Conservation (phyloP, 1,140 invertebrate genomes). For the Lepidurus packardi region DNA sequence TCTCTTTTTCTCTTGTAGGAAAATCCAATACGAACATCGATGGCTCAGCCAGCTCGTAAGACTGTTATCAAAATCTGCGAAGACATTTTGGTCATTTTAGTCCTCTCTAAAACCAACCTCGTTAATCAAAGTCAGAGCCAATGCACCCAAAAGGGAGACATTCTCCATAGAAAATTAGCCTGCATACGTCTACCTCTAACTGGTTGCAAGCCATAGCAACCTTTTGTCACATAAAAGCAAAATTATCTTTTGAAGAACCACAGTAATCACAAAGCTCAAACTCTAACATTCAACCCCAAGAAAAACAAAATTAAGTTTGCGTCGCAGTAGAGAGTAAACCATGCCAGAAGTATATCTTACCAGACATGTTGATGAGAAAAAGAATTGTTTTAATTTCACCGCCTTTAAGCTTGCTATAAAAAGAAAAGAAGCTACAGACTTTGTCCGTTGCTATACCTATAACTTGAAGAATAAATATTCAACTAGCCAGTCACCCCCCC, state of each 20-base stretch:
- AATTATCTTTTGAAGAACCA: background rate
- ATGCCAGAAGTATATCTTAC: too few relatives aligned
- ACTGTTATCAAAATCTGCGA: background rate
- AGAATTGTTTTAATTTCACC: too few relatives aligned
- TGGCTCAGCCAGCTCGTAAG: background rate
- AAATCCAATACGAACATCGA: background rate
- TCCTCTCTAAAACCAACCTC: background rate
- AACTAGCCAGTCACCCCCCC: too few relatives aligned
- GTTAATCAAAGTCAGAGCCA: background rate
- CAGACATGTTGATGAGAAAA: too few relatives aligned
- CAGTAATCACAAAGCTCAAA: too few relatives aligned
- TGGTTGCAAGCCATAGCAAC: background rate
- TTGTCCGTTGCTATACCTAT: too few relatives aligned
- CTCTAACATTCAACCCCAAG: too few relatives aligned
- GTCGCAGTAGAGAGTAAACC: too few relatives aligned
- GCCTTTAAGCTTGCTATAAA: too few relatives aligned
- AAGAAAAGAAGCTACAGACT: too few relatives aligned
- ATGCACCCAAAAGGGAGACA: background rate
- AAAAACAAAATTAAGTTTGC: too few relatives aligned
- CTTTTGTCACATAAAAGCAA: background rate
- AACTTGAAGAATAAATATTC: too few relatives aligned
- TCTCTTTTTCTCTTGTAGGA: background rate
- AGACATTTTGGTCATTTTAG: background rate
- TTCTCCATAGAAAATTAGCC: background rate
- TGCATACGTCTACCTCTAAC: background rate